Evolutionary conservation across 2,113 vertebrate genomes (phyloP), one percentile per base, ranked within the genome.

Genomic region (Phaethon lepturus): DNA sequence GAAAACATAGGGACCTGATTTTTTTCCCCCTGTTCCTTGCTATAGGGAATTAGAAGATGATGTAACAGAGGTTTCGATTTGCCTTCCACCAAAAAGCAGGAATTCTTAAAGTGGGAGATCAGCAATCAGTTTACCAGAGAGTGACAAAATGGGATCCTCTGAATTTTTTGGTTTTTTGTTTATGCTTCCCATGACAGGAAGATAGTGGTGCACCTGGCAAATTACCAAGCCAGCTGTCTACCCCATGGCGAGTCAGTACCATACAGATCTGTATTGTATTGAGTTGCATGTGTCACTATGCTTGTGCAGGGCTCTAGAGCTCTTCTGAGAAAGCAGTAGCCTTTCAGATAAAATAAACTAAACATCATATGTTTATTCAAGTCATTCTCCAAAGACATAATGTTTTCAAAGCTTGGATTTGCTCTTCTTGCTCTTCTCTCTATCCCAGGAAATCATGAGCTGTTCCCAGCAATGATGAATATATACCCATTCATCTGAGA

Each of bases 41-140:
- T 95, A 50, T 86, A 75, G 62, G 80, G 82, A 97, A 84, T 96
- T 96, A 63, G 73, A 94, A 95, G 77, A 49, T 96, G 84, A 94
- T 59, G 80, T 86, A 93, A 92, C 85, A 90, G 60, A 85, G 47
- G 82, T 94, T 93, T 49, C 75, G 7, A 52, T 73, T 56, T 1
- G 0, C 3, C 3, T 1, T 3, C 7, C 17, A 3, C 12, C 4
- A 5, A 82, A 66, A 84, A n/a, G 7, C 2, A 94, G 49, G 60
- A 80, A 91, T 96, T 97, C 90, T 89, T 97, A 88, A 97, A 97
- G 90, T 87, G 50, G 68, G 63, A 89, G 12, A 87, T 55, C 62
- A 90, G 53, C 69, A 93, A 94, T 86, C 31, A 53, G 26, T 86
- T 97, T 92, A 92, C 81, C 52, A 59, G 88, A 53, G 50, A 76